Evolutionary conservation across 2,888 invertebrate species (phyloP).

Genomic region (Bombylius discolor): DNA sequence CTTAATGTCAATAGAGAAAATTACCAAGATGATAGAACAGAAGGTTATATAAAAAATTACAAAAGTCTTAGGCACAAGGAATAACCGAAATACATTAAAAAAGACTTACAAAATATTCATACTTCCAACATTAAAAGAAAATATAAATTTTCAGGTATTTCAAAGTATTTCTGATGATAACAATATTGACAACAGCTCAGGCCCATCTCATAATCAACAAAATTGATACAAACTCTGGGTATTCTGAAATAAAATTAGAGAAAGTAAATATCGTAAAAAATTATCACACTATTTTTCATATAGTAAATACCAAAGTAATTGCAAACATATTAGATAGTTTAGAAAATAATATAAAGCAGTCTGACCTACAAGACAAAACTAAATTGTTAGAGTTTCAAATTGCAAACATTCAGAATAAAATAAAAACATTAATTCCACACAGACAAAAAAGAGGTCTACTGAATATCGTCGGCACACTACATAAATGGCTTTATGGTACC

Average conservation of each 20-base stretch:
- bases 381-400: no score
- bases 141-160: background rate
- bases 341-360: no score
- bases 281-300: background rate
- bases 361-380: no score
- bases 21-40: background rate
- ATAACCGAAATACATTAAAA: background rate
- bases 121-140: background rate
- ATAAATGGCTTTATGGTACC: no score
- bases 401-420: no score
- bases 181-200: background rate
- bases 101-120: background rate
- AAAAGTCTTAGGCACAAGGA: conserved; percentile 1
- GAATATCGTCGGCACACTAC: no score
- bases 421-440: no score
- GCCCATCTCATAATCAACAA: background rate
- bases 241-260: background rate
- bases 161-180: background rate
- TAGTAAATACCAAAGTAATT: no score
- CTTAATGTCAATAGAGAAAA: background rate
- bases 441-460: no score
- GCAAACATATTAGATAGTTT: no score
- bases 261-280: background rate
- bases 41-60: background rate
- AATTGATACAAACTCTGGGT: background rate